Percentiles rank a stretch among this genome's conserved stretches.
These are phyloP conservation scores for Drosophila mayaguana DNA, from an alignment of 2,888 invertebrate genomes.

Conservation along the genomic window DNA sequence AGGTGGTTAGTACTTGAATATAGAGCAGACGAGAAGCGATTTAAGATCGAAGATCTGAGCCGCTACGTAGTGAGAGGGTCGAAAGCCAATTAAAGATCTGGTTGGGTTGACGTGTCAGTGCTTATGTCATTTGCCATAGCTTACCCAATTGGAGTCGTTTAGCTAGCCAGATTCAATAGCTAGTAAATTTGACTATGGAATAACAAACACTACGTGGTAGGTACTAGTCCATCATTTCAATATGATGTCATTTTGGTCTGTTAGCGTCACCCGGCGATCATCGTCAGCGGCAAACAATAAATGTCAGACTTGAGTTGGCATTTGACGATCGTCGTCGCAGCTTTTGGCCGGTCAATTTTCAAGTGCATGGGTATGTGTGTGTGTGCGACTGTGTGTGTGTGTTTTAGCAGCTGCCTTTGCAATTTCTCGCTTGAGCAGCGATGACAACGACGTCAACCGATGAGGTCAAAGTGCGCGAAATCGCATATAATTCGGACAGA, in stretches of 20 bases:
- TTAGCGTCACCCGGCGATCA: slow-evolving; percentile 46
- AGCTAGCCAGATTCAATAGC: not conserved
- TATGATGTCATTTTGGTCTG: slow-evolving; percentile 23
- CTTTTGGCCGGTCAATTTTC: slow-evolving; percentile 67
- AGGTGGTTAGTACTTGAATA: not conserved
- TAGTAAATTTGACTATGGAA: not conserved
- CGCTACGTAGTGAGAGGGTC: not conserved
- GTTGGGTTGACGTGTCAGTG: no score
- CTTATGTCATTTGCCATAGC: not conserved
- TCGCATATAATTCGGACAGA: slow-evolving; percentile 65
- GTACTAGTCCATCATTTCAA: slow-evolving; percentile 15
- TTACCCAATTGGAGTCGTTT: no score
- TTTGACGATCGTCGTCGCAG: slow-evolving; percentile 64
- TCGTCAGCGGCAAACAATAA: slow-evolving; percentile 51
- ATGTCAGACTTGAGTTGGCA: slow-evolving; percentile 66
- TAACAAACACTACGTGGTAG: slow-evolving; percentile 3
- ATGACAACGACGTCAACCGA: slow-evolving; percentile 45
- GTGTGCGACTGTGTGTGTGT: slow-evolving; percentile 19
- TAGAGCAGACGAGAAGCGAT: not conserved
- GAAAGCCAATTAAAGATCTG: not conserved
- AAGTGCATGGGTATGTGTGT: slow-evolving; percentile 36
- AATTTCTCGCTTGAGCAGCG: slow-evolving; percentile 73
- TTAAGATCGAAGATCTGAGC: no score
- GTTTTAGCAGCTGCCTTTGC: slow-evolving; percentile 61
- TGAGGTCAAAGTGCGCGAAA: slow-evolving; percentile 71